Evolutionary conservation across 2,797 vertebrate genomes (phyloP), one percentile per base, ranked within the genome.

Genomic region (Enteromius argenteus): DNA sequence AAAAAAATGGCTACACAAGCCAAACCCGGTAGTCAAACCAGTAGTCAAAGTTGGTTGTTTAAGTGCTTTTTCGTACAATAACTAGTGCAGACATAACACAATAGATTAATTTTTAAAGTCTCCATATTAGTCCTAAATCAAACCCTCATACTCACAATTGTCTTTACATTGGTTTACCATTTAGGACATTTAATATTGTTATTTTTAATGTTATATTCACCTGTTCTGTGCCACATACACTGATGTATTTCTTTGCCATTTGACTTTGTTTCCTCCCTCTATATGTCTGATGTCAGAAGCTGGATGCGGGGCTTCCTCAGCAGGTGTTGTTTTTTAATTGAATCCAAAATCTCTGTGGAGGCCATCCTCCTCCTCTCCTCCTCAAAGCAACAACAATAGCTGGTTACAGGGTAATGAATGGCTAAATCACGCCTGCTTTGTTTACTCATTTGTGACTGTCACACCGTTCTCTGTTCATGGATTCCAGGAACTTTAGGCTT

Each of bases 401-500:
- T 93, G 90, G 89, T 95, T 93, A 92, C 90, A 83, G 85, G 49
- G 75, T 93, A 93, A 94, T 93, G 91, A 93, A 94, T 94, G 91
- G 90, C 90, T 91, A 89, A 90, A 90, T 91, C 87, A 86, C n/a
- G 8, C 87, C 85, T 86, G 90, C 89, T 92, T 93, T 93, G 92
- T 94, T 93, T 92, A 93, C 93, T 93, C 93, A 91, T 93, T 95
- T 94, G 93, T 94, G 92, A 94, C 91, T 93, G 92, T 94, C 92
- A 92, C 80, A 83, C 90, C 90, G 90, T 88, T 91, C 90, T 92
- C 91, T 91, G 71, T 86, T 85, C 80, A 84, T 64, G 53, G 73
- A 87, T 87, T 87, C 74, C 35, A 39, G 81, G 56, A 81, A 79
- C 74, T 87, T 87, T 60, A 76, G 56, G 44, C 37, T 67, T 73